phyloP scores from a whole-genome alignment of 2,888 invertebrate genomes.

The Phaedon cochleariae region DNA sequence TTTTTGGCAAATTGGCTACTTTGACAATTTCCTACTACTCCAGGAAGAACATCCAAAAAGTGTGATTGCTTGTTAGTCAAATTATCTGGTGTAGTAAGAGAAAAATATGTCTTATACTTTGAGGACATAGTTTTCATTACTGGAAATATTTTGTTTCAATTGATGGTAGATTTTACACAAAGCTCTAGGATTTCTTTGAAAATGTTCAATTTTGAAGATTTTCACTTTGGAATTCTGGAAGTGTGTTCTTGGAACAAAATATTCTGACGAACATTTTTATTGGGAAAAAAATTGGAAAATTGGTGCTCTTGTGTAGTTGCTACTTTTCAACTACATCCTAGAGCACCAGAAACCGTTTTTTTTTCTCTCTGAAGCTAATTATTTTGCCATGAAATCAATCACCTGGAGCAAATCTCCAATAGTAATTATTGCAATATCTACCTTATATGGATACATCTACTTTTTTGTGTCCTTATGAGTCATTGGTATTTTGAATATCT shows the following conservation, averaged over 20 bases:
- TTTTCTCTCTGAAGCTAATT: background rate
- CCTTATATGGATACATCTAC: slow-evolving; percentile 24
- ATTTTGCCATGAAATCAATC: background rate
- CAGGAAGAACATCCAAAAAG: slow-evolving; percentile 14
- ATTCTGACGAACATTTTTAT: background rate
- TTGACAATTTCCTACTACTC: slow-evolving; percentile 13
- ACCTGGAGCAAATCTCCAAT: background rate
- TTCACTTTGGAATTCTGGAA: background rate
- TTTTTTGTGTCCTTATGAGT: slow-evolving; percentile 27
- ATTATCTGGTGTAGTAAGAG: slow-evolving; percentile 6
- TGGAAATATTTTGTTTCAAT: background rate
- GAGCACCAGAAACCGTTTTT: background rate
- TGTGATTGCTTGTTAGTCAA: background rate
- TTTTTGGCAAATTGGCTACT: slow-evolving; percentile 11
- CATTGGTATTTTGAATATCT: slow-evolving; percentile 14
- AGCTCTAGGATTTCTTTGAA: background rate
- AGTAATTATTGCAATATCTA: slow-evolving; percentile 15
- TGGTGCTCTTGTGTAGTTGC: slow-evolving; percentile 1
- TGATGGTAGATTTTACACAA: background rate
- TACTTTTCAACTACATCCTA: slow-evolving; percentile 1
- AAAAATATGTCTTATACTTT: background rate
- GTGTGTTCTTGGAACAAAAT: background rate
- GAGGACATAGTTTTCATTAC: background rate
- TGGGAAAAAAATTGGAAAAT: background rate
- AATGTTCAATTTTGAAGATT: slow-evolving; percentile 18